Evolutionary conservation across 1,140 invertebrate species (phyloP).

Genomic region (Hyles vespertilio): DNA sequence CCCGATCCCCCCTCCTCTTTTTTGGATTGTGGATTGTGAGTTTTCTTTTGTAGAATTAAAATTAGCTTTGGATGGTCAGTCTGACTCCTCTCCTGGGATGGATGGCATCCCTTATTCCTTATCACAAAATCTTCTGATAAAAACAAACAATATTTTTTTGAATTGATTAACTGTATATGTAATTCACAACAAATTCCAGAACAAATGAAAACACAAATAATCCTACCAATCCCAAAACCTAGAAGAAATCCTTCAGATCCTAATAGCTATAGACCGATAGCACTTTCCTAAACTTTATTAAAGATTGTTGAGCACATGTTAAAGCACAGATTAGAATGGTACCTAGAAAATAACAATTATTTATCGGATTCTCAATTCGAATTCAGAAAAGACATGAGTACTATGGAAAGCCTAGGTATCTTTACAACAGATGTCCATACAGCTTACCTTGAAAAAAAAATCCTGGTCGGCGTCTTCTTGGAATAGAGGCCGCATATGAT

Average conservation of each 20-base stretch:
- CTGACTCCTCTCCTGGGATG: constrained; percentile 18
- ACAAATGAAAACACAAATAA: constrained; percentile 2
- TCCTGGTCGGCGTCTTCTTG: constrained; percentile 18
- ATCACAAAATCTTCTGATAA: constrained; percentile 1
- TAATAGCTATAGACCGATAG: constrained; percentile 6
- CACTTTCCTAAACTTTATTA: constrained; percentile 6
- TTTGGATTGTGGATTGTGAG: constrained; percentile 6
- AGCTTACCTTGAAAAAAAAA: constrained; percentile 12
- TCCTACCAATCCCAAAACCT: constrained; percentile 14
- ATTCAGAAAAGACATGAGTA: constrained; percentile 12
- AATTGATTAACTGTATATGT: constrained; percentile 20
- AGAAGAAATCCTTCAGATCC: constrained; percentile 3
- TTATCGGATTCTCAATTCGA: constrained; percentile 22
- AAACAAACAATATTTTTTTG: constrained; percentile 10
- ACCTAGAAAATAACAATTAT: constrained; percentile 17
- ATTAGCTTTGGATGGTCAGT: constrained; percentile 4
- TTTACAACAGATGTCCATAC: constrained; percentile 22
- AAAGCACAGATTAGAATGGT: constrained; percentile 20
- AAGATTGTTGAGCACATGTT: constrained; percentile 19
- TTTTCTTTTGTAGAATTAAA: constrained; percentile 12
- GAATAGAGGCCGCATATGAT: constrained; percentile 26
- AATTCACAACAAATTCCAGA: neutral
- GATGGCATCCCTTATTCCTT: constrained; percentile 21
- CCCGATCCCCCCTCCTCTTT: neutral
- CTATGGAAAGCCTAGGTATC: constrained; percentile 21